phyloP scores from a whole-genome alignment of 2,888 invertebrate genomes.

The Copidosoma aretas region DNA sequence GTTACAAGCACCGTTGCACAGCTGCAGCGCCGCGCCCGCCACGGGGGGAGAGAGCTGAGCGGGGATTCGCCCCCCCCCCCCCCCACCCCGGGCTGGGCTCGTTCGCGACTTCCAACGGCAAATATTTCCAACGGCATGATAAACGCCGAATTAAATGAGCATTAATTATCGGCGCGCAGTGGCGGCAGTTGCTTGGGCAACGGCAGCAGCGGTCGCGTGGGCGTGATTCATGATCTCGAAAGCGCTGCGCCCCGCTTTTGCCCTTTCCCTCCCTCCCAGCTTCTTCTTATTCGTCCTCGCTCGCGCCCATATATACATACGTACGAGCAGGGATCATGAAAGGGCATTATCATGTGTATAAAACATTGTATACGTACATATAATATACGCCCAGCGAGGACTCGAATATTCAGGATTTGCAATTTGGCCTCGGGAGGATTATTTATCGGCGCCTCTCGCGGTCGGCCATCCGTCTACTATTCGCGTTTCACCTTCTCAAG shows the following conservation, averaged over 20 bases:
- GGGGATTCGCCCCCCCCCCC: too few species aligned
- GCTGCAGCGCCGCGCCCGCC: too few species aligned
- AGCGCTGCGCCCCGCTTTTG: constrained; percentile 7
- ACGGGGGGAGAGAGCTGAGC: neutral
- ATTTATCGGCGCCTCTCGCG: constrained; percentile 40
- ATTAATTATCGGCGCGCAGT: constrained; percentile 58
- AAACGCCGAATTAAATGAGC: constrained; percentile 60
- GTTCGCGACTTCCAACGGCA: constrained; percentile 48
- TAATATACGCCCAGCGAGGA: too few species aligned
- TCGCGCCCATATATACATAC: too few species aligned
- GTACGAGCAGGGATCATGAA: too few species aligned
- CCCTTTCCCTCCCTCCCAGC: neutral
- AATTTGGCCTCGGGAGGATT: constrained; percentile 39
- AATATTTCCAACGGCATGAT: constrained; percentile 58
- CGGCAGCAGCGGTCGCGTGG: constrained; percentile 53
- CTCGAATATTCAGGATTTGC: constrained; percentile 13
- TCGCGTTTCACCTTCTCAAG: constrained; percentile 45
- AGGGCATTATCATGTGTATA: too few species aligned
- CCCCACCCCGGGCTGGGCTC: neutral
- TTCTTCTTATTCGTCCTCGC: too few species aligned
- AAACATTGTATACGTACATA: too few species aligned
- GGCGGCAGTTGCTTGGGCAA: neutral
- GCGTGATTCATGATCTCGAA: constrained; percentile 57
- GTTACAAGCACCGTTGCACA: constrained; percentile 32
- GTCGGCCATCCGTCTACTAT: constrained; percentile 41